These are phyloP conservation scores for Hydropsyche tenuis DNA, from an alignment of 1,140 invertebrate genomes.

Conservation along the genomic window DNA sequence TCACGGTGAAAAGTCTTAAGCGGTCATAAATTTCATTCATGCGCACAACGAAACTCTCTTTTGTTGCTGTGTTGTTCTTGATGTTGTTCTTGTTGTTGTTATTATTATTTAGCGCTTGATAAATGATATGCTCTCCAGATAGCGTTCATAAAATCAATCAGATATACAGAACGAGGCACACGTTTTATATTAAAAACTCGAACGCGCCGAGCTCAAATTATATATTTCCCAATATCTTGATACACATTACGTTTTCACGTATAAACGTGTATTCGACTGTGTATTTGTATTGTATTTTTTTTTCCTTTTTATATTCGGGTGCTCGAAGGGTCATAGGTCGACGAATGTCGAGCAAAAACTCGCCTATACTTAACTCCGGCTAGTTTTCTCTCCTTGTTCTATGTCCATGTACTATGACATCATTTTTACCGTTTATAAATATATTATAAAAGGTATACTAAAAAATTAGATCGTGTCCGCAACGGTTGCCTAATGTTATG, in stretches of 20 bases:
- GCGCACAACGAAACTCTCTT: not conserved
- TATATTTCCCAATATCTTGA: conserved; percentile 24
- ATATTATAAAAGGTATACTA: conserved; percentile 1
- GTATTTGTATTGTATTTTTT: conserved; percentile 11
- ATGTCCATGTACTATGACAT: conserved; percentile 13
- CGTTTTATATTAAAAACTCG: conserved; percentile 46
- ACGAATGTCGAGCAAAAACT: conserved; percentile 2
- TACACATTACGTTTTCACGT: not conserved
- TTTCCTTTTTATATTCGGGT: not conserved
- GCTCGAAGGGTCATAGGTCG: conserved; percentile 4
- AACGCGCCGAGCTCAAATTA: conserved; percentile 11
- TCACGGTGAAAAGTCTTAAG: not conserved
- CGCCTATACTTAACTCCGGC: too few species aligned
- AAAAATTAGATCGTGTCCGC: conserved; percentile 3
- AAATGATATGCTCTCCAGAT: conserved; percentile 42
- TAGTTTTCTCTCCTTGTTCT: too few species aligned
- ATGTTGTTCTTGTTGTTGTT: too few species aligned
- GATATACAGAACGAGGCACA: conserved; percentile 46
- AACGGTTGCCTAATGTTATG: not conserved
- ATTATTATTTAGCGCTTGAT: conserved; percentile 38
- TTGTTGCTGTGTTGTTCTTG: too few species aligned
- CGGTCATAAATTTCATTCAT: conserved; percentile 18
- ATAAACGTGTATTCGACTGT: not conserved
- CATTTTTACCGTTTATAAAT: conserved; percentile 8
- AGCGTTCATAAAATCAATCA: conserved; percentile 46